phyloP scores from a whole-genome alignment of 2,113 vertebrate species.

The Tamias sibiricus region DNA sequence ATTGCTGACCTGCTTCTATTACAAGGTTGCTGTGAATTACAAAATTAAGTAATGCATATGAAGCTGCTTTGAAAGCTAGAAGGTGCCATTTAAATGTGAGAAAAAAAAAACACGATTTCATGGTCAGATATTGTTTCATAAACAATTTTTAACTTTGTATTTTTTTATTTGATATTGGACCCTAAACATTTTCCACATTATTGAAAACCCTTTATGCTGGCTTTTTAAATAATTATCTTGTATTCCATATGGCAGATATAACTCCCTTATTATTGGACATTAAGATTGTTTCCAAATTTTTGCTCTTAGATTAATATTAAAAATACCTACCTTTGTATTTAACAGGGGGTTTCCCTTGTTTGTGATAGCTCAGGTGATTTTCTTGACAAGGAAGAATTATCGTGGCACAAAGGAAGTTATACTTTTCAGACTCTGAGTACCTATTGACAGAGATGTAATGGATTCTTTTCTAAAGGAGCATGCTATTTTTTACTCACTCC shows the following conservation, averaged over 20 bases:
- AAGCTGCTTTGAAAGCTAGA: not conserved
- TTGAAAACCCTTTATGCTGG: not conserved
- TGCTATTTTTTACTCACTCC: not conserved
- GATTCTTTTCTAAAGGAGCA: not conserved
- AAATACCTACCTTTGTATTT: not conserved
- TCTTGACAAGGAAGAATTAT: not conserved
- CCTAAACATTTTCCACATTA: not conserved
- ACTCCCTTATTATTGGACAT: not conserved
- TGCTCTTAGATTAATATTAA: slow-evolving; percentile 1
- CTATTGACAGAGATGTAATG: not conserved
- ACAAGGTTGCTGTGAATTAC: not conserved
- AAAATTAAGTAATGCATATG: not conserved
- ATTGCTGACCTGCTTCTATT: not conserved
- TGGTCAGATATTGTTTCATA: not conserved
- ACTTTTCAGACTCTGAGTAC: not conserved
- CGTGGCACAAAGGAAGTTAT: not conserved
- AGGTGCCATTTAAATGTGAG: not conserved
- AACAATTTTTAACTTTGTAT: not conserved
- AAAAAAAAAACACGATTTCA: not conserved
- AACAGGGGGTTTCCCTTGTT: not conserved
- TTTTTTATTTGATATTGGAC: not conserved
- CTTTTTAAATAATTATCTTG: not conserved
- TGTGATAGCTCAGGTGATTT: slow-evolving; percentile 45
- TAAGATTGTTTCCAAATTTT: slow-evolving; percentile 8
- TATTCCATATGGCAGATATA: not conserved